A percentile compares a stretch with the other conserved stretches of the same genome.
Conservation (phyloP, 1,140 invertebrate genomes). For the Scylla paramamosain region DNA sequence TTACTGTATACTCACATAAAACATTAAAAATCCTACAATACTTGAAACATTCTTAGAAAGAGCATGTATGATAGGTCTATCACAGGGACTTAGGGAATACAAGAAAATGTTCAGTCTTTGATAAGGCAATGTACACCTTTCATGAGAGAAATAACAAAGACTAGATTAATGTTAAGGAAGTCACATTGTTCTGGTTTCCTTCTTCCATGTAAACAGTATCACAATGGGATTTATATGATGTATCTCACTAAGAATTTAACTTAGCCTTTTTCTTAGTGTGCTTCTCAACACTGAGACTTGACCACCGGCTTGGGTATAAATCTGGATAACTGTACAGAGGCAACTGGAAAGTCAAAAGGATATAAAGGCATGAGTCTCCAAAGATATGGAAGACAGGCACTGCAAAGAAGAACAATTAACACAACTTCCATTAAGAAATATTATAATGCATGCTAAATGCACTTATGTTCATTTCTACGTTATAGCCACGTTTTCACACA, state of each 20-base stretch:
- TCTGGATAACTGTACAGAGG: slow-evolving; percentile 69
- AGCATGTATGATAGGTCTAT: slow-evolving; percentile 73
- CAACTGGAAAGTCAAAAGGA: slow-evolving; percentile 66
- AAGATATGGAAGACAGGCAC: slow-evolving; percentile 75
- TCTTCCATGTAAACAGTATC: slow-evolving; percentile 68
- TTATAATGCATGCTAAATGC: slow-evolving; percentile 71
- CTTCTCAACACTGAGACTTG: slow-evolving; percentile 46
- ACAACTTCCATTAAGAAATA: slow-evolving; percentile 72
- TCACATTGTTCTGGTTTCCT: slow-evolving; percentile 64
- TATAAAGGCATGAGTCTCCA: slow-evolving; percentile 74
- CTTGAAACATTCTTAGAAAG: slow-evolving; percentile 74
- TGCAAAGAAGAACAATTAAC: slow-evolving; percentile 74
- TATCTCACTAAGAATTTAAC: slow-evolving; percentile 64
- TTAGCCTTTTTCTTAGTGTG: slow-evolving; percentile 49
- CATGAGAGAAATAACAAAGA: slow-evolving; percentile 68
- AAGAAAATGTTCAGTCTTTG: slow-evolving; percentile 73
- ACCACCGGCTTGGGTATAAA: slow-evolving; percentile 58
- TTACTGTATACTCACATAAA: slow-evolving; percentile 69
- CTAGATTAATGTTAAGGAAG: slow-evolving; percentile 69
- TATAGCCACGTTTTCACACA: slow-evolving; percentile 58
- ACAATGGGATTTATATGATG: slow-evolving; percentile 66
- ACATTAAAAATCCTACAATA: slow-evolving; percentile 72
- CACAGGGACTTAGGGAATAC: slow-evolving; percentile 76
- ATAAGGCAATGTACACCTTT: slow-evolving; percentile 74
- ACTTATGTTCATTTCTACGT: slow-evolving; percentile 59